Conservation (phyloP, 2,888 invertebrate genomes). For the Conus canariensis region DNA sequence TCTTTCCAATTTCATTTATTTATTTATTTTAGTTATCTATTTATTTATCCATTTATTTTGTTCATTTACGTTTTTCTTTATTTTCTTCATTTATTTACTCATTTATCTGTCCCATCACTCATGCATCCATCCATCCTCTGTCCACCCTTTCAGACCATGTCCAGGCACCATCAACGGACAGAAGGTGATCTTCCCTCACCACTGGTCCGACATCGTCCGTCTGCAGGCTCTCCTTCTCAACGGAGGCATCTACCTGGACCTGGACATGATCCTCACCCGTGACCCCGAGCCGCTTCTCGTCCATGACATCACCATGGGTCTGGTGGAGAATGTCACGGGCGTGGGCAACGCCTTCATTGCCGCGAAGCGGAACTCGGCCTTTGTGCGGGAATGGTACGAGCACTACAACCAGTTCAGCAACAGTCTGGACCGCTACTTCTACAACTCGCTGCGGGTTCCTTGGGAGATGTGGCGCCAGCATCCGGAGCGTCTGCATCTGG, state of each 20-base stretch:
- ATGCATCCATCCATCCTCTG: too few species aligned
- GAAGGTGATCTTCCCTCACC: conserved; percentile 25
- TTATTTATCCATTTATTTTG: too few species aligned
- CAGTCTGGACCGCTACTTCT: conserved; percentile 33
- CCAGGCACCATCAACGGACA: conserved; percentile 37
- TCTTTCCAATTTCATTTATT: too few species aligned
- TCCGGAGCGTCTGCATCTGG: conserved; percentile 48
- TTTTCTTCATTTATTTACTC: too few species aligned
- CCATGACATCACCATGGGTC: conserved; percentile 50
- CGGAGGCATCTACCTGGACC: conserved; percentile 57
- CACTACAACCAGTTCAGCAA: conserved; percentile 46
- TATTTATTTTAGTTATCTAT: too few species aligned
- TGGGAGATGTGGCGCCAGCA: conserved; percentile 43
- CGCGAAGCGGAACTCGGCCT: conserved; percentile 45
- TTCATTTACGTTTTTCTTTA: too few species aligned
- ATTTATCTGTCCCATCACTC: too few species aligned
- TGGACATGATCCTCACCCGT: conserved; percentile 52
- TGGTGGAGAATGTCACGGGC: conserved; percentile 53
- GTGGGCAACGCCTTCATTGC: conserved; percentile 54
- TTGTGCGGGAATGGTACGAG: conserved; percentile 52
- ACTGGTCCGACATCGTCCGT: conserved; percentile 51
- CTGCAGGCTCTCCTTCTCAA: conserved; percentile 52
- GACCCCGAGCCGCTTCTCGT: conserved; percentile 47
- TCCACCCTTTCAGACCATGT: neutral
- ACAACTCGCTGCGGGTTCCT: conserved; percentile 51